Percentiles rank a stretch among this genome's conserved stretches.
Evolutionary conservation across 1,140 invertebrate species (phyloP).

Genomic region (Lethrus apterus): DNA sequence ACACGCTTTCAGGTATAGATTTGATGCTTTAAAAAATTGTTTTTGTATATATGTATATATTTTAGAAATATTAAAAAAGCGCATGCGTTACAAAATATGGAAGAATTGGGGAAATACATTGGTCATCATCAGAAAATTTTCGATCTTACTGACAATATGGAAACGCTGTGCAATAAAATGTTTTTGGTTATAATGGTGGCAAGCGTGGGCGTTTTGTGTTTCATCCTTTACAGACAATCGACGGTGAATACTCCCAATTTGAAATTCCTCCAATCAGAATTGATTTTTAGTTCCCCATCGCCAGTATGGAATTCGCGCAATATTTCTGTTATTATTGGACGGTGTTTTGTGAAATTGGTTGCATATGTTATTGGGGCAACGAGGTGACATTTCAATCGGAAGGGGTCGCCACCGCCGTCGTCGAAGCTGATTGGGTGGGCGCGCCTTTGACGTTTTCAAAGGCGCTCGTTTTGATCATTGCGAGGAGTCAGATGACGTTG

Average conservation of each 20-base stretch:
- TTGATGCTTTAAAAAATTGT: not conserved
- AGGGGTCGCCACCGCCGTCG: slow-evolving; percentile 34
- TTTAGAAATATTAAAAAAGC: not conserved
- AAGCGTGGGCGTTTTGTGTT: slow-evolving; percentile 6
- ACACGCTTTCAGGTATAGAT: slow-evolving; percentile 11
- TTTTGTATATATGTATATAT: not conserved
- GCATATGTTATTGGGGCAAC: slow-evolving; percentile 18
- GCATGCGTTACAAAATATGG: not conserved
- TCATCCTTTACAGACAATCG: not conserved
- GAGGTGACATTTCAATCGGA: slow-evolving; percentile 28
- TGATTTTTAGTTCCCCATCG: slow-evolving; percentile 9
- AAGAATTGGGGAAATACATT: slow-evolving; percentile 11
- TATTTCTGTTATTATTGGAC: slow-evolving; percentile 15
- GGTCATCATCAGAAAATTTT: slow-evolving; percentile 13
- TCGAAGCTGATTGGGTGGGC: slow-evolving; percentile 35
- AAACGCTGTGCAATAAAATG: slow-evolving; percentile 13
- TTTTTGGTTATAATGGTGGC: slow-evolving; percentile 11
- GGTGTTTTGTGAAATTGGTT: slow-evolving; percentile 13
- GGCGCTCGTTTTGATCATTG: slow-evolving; percentile 36
- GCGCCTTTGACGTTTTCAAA: slow-evolving; percentile 27
- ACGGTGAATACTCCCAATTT: not conserved
- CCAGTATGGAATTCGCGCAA: slow-evolving; percentile 10
- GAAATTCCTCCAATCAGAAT: not conserved
- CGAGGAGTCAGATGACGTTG: slow-evolving; percentile 38
- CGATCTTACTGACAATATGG: slow-evolving; percentile 12